Base-by-base conservation (phyloP, 2,888 invertebrate genomes). In the Ligdia adustata region DNA sequence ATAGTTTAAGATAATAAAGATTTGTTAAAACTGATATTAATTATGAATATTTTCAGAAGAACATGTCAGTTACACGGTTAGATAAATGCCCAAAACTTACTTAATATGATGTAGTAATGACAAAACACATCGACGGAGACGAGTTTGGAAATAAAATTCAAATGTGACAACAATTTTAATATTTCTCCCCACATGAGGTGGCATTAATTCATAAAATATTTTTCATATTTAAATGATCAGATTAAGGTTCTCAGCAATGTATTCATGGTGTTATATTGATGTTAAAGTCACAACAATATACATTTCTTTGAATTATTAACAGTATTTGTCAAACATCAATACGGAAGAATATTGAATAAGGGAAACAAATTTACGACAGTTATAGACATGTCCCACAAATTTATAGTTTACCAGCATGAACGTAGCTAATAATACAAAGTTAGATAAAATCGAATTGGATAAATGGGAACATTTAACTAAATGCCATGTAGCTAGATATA, bases 151-250 rank as follows among this genome's bases (percentile, higher is more conserved):
- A 55, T 59, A 54, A 60, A 53, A 57, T 51, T 57, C 52, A 53
- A 51, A 60, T 57, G 28, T 46, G 43, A 51, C 48, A 48, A 53
- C 57, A 39, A 55, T 55, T 57, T 52, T 53, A 57, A 57, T 55
- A 48, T 50, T 48, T 55, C 53, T 57, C 60, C 45, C 55, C 26
- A 40, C 59, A 49, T 60, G 57, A 55, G 51, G 52, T 53, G 41
- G 48, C 55, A 50, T 56, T 44, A 43, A 48, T 42, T 56, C 52
- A 51, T 47, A 49, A 54, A 56, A 55, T 40, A 52, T 51, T 52
- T 56, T 54, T 54, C 54, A 52, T 51, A 56, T 59, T 60, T 54
- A 49, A 54, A 58, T 58, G 38, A 15, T 31, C 40, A 33, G 45
- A 51, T 51, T 38, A 45, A 46, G 28, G 45, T 51, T 45, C 41